phyloP scores from a whole-genome alignment of 1,140 invertebrate genomes.

The Drosophila mayri region DNA sequence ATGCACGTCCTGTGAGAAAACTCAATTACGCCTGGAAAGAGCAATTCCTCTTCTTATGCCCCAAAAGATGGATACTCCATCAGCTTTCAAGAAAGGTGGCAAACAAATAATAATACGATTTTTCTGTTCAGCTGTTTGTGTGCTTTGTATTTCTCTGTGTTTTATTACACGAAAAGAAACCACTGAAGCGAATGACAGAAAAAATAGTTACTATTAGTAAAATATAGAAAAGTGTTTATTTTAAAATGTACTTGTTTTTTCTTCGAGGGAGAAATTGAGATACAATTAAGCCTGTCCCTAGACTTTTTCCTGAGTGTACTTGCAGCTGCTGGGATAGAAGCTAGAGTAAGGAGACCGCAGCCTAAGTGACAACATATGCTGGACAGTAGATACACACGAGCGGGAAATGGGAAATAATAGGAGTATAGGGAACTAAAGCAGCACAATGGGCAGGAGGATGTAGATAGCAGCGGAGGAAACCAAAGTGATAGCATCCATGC shows the following conservation, averaged over 20 bases:
- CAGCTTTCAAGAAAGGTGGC: constrained; percentile 25
- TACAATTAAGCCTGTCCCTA: no score
- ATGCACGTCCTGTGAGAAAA: constrained; percentile 50
- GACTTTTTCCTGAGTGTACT: constrained; percentile 1
- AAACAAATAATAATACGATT: constrained; percentile 44
- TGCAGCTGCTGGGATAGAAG: constrained; percentile 30
- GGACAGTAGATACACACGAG: constrained; percentile 54
- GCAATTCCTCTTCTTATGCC: constrained; percentile 24
- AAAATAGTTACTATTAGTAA: neutral
- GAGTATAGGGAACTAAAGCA: neutral
- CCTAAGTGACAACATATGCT: constrained; percentile 59
- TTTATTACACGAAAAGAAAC: constrained; percentile 16
- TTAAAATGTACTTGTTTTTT: neutral
- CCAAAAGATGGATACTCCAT: neutral
- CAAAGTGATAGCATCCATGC: constrained; percentile 25
- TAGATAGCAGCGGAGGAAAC: neutral
- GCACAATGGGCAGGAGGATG: neutral
- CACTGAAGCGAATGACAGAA: neutral
- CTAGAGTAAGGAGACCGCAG: constrained; percentile 18
- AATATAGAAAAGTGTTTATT: neutral
- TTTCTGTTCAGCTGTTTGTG: constrained; percentile 31
- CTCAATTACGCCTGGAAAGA: constrained; percentile 52
- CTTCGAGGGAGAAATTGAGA: neutral
- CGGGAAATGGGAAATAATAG: constrained; percentile 8
- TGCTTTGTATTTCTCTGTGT: constrained; percentile 23